A percentile compares a stretch with the other conserved stretches of the same genome.
Evolutionary conservation across 1,140 invertebrate genomes (phyloP).

Genomic region (Drosophila littoralis): DNA sequence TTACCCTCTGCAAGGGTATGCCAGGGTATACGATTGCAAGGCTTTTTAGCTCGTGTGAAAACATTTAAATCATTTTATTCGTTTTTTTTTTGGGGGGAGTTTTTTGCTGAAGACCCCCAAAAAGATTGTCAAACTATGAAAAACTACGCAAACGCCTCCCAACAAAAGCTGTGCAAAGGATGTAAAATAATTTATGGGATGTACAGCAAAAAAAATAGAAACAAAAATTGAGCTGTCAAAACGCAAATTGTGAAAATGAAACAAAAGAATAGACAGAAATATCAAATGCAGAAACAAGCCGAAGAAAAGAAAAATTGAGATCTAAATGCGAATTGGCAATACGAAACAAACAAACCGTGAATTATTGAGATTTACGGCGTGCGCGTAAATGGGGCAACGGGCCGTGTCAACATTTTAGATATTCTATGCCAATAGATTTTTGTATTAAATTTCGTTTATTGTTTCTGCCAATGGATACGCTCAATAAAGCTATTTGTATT

Average conservation of each 20-base stretch:
- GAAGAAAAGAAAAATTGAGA: conserved; percentile 20
- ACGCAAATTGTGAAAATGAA: conserved; percentile 15
- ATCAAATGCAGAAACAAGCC: neutral
- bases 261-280: conserved; percentile 8
- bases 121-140: conserved; percentile 15
- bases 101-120: neutral
- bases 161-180: neutral
- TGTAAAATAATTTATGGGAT: conserved; percentile 17
- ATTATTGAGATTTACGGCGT: conserved; percentile 32
- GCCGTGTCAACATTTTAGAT: conserved; percentile 13
- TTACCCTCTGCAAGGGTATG: too few species aligned
- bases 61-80: neutral
- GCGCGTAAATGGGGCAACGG: neutral
- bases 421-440: conserved; percentile 4
- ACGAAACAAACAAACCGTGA: conserved; percentile 13
- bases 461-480: conserved; percentile 29
- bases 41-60: neutral
- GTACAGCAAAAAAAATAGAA: neutral
- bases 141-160: neutral
- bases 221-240: conserved; percentile 25
- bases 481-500: conserved; percentile 48
- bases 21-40: too few species aligned
- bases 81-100: neutral
- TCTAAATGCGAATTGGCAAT: conserved; percentile 25
- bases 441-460: conserved; percentile 44